phyloP scores from a whole-genome alignment of 2,888 invertebrate species.

The Agapostemon virescens region DNA sequence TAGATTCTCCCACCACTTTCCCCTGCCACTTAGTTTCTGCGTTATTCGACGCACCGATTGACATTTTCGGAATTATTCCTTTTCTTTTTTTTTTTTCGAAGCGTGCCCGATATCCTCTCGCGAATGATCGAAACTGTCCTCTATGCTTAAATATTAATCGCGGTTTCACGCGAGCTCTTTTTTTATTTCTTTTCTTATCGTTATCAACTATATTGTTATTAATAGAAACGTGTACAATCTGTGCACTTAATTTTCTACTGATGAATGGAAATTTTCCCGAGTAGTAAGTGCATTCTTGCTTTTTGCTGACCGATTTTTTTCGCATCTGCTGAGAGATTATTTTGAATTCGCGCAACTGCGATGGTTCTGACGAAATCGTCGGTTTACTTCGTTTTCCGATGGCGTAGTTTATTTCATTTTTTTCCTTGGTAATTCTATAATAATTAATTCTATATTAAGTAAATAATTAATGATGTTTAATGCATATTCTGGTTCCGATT shows the following conservation, averaged over 20 bases:
- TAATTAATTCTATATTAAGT: no score
- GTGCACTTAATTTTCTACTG: slow-evolving; percentile 18
- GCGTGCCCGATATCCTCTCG: neutral
- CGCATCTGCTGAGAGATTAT: neutral
- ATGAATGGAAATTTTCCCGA: slow-evolving; percentile 22
- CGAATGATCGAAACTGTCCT: neutral
- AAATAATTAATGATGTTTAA: neutral
- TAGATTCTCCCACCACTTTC: slow-evolving; percentile 65
- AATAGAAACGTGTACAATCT: slow-evolving; percentile 30
- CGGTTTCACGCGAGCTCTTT: neutral
- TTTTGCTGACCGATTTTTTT: neutral
- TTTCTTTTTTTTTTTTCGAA: neutral
- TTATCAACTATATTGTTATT: slow-evolving; percentile 36
- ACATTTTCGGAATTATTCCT: slow-evolving; percentile 40
- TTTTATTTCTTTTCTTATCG: slow-evolving; percentile 8
- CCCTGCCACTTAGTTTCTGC: slow-evolving; percentile 57
- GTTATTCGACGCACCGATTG: slow-evolving; percentile 59
- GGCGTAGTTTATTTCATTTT: neutral
- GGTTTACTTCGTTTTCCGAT: neutral
- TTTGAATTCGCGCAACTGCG: neutral
- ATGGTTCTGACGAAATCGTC: neutral
- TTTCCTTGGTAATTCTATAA: neutral
- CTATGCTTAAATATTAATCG: slow-evolving; percentile 15
- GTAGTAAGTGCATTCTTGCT: neutral
- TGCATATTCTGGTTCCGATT: neutral